Percentiles rank a stretch among this genome's conserved stretches.
Evolutionary conservation across 2,113 vertebrate genomes (phyloP).

Genomic region (Phalacrocorax pelagicus): DNA sequence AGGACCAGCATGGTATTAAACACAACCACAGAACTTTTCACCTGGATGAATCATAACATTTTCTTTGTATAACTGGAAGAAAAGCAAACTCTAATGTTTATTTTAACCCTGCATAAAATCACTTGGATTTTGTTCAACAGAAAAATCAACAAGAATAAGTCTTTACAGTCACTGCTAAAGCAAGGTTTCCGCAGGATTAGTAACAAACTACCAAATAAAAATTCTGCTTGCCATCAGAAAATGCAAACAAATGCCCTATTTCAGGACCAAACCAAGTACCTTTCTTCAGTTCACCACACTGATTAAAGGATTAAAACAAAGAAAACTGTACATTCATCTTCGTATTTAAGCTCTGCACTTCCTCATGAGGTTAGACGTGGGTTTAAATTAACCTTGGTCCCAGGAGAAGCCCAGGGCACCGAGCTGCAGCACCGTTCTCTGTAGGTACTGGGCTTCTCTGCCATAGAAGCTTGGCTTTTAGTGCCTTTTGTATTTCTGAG

Average conservation of each 20-base stretch:
- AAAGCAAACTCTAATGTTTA: background rate
- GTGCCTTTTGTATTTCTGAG: background rate
- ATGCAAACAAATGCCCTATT: background rate
- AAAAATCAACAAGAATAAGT: background rate
- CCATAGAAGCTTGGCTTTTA: background rate
- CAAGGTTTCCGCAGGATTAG: background rate
- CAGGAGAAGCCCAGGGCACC: background rate
- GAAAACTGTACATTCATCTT: background rate
- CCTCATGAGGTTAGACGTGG: rapidly evolving
- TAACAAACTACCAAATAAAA: background rate
- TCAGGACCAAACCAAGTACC: background rate
- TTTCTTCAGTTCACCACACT: background rate
- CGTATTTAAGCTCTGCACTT: background rate
- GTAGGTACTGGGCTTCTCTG: background rate
- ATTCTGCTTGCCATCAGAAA: background rate
- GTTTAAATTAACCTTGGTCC: background rate
- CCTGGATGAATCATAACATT: slow-evolving; percentile 27
- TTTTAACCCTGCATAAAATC: background rate
- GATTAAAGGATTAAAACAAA: background rate
- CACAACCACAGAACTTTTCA: background rate
- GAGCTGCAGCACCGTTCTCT: background rate
- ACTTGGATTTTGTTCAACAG: background rate
- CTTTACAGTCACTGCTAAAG: background rate
- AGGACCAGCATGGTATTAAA: background rate
- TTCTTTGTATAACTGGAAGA: slow-evolving; percentile 6